Percentiles rank a stretch among this genome's conserved stretches.
Conservation (phyloP, 1,140 invertebrate species). For the Apocrypta bakeri region DNA sequence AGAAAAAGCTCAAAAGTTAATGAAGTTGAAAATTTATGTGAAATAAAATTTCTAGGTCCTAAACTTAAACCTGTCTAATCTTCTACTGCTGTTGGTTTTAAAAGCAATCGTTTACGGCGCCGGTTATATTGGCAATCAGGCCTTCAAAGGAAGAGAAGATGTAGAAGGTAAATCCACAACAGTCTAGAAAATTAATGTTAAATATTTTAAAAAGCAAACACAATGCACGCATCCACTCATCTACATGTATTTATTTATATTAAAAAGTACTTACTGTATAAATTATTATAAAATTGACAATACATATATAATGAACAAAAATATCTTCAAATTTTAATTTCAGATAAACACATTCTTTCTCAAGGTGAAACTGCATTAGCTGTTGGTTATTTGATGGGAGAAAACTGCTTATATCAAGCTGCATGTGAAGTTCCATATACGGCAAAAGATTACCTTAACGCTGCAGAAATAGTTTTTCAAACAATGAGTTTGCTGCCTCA, state of each 20-base stretch:
- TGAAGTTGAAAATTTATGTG: constrained; percentile 18
- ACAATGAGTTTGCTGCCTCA: constrained; percentile 81
- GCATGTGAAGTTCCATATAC: constrained; percentile 84
- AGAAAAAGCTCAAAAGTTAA: background rate
- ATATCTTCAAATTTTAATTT: constrained; percentile 55
- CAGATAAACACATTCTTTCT: constrained; percentile 74
- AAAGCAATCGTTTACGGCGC: constrained; percentile 88
- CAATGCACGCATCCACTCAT: background rate
- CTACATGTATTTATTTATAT: background rate
- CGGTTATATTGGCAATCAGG: constrained; percentile 80
- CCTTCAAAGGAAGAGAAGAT: constrained; percentile 61
- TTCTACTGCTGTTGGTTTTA: constrained; percentile 85
- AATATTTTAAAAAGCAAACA: constrained; percentile 6
- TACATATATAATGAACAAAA: background rate
- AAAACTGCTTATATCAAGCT: constrained; percentile 84
- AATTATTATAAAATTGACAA: background rate
- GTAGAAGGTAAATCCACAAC: constrained; percentile 60
- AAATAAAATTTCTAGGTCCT: constrained; percentile 78
- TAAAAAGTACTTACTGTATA: constrained; percentile 19
- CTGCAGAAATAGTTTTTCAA: constrained; percentile 83
- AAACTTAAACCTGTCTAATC: constrained; percentile 87
- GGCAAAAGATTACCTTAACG: constrained; percentile 83
- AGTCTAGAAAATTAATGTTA: constrained; percentile 19
- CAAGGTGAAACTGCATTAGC: constrained; percentile 81
- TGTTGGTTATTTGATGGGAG: constrained; percentile 82